Conservation (phyloP, 2,113 vertebrate species). For the Alligator mississippiensis region DNA sequence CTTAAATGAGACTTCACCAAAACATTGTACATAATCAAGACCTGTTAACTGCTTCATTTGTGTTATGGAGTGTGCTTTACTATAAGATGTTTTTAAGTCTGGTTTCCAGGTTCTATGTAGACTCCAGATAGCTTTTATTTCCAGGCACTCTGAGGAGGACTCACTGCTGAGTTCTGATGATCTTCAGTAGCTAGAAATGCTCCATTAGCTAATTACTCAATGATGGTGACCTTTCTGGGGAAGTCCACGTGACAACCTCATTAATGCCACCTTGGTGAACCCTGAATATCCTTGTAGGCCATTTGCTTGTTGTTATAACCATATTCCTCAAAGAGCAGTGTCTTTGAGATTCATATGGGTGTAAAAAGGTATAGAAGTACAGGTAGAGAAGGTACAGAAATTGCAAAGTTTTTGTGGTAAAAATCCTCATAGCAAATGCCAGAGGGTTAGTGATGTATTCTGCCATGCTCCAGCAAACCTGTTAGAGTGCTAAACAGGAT, state of each 20-base stretch:
- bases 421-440: background rate
- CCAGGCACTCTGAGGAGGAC: constrained; percentile 31
- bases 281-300: constrained; percentile 45
- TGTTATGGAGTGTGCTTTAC: background rate
- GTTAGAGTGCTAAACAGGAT: background rate
- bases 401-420: no score
- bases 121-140: constrained; percentile 49
- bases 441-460: fast-evolving
- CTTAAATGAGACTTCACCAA: background rate
- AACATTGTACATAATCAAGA: background rate
- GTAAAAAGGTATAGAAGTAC: no score
- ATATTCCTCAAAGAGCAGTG: constrained; percentile 15
- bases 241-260: constrained; percentile 25
- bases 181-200: constrained; percentile 49
- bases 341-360: constrained; percentile 4
- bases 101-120: constrained; percentile 1
- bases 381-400: no score
- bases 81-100: constrained; percentile 39
- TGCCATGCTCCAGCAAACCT: background rate
- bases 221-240: constrained; percentile 36
- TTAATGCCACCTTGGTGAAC: constrained; percentile 35
- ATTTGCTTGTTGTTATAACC: constrained; percentile 19
- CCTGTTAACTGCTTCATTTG: background rate
- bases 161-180: constrained; percentile 26
- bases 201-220: constrained; percentile 78